These are phyloP conservation scores for Meiosimyza decipiens DNA, from an alignment of 2,888 invertebrate genomes.

Conservation along the genomic window DNA sequence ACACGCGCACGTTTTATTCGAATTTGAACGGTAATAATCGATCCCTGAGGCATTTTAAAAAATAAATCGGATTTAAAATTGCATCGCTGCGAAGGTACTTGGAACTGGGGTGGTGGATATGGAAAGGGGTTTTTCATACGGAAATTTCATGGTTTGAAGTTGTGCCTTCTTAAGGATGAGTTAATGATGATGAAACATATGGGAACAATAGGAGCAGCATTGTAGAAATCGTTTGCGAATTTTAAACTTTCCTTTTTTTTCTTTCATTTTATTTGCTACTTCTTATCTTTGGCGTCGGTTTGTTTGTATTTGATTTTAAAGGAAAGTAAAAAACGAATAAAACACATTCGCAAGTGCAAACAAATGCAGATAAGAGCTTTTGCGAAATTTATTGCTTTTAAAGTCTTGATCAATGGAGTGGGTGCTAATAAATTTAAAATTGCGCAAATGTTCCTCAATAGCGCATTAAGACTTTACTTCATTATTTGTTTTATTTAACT, in stretches of 20 bases:
- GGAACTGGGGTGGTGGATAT: not conserved
- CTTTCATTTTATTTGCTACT: slow-evolving; percentile 11
- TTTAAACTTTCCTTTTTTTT: slow-evolving; percentile 18
- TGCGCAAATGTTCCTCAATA: not conserved
- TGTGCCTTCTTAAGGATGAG: too few relatives aligned
- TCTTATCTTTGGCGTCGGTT: slow-evolving; percentile 26
- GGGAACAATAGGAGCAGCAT: slow-evolving; percentile 21
- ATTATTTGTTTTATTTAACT: slow-evolving; percentile 17
- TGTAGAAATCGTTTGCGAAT: slow-evolving; percentile 12
- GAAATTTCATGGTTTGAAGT: too few relatives aligned
- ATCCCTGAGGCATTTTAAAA: slow-evolving; percentile 68
- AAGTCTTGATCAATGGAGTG: too few relatives aligned
- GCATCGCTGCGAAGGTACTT: slow-evolving; percentile 36
- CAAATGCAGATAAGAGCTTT: not conserved
- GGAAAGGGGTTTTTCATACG: not conserved
- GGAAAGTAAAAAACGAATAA: not conserved
- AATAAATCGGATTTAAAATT: slow-evolving; percentile 65
- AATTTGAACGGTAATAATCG: slow-evolving; percentile 68
- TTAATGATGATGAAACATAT: slow-evolving; percentile 24
- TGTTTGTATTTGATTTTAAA: slow-evolving; percentile 17
- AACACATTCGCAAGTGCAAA: not conserved
- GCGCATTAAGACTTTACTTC: slow-evolving; percentile 1
- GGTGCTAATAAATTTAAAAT: too few relatives aligned
- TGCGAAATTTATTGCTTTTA: slow-evolving; percentile 3
- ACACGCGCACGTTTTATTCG: slow-evolving; percentile 66